A percentile compares a stretch with the other conserved stretches of the same genome.
Conservation (phyloP, 2,797 vertebrate genomes). For the Graptemys geographica region DNA sequence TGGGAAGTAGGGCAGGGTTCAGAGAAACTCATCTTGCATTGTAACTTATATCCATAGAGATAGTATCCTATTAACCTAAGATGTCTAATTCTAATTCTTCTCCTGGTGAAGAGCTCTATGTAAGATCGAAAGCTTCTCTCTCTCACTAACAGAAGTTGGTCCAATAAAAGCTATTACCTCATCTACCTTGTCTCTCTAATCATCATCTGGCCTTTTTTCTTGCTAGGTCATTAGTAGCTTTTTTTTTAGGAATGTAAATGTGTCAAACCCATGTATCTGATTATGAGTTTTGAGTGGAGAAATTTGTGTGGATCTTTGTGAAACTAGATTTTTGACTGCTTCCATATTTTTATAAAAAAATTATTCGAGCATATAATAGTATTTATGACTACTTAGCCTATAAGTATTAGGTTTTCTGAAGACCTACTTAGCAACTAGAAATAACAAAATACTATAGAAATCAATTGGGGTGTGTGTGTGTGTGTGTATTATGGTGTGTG, state of each 20-base stretch:
- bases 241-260: background rate
- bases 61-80: constrained; percentile 18
- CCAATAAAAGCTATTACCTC: background rate
- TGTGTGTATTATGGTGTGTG: background rate
- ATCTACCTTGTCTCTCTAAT: background rate
- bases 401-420: background rate
- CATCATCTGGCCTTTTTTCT: constrained; percentile 43
- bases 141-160: background rate
- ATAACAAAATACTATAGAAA: background rate
- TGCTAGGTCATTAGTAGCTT: background rate
- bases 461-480: background rate
- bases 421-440: background rate
- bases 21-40: constrained; percentile 40
- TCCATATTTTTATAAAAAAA: constrained; percentile 11
- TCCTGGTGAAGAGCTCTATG: background rate
- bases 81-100: constrained; percentile 4
- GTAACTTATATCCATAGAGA: constrained; percentile 33
- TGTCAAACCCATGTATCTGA: background rate
- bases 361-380: constrained; percentile 9
- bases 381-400: background rate
- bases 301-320: background rate
- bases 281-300: background rate
- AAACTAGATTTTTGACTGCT: constrained; percentile 12
- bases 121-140: background rate
- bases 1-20: constrained; percentile 20